phyloP scores from a whole-genome alignment of 1,140 invertebrate genomes.

The Ctenoplectra terminalis region DNA sequence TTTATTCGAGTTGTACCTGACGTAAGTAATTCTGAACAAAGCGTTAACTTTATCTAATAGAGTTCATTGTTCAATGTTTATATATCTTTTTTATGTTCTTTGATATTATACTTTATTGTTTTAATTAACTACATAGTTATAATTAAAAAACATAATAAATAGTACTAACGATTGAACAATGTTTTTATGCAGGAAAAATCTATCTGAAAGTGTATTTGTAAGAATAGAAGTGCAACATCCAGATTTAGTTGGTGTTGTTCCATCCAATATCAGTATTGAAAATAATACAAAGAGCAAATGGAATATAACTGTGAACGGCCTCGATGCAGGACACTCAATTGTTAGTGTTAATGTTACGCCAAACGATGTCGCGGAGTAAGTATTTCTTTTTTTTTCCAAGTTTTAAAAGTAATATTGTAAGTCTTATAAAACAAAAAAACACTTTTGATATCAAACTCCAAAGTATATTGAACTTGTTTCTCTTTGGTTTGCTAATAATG shows the following conservation, averaged over 20 bases:
- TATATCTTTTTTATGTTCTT: background rate
- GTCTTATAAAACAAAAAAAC: background rate
- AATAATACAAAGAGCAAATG: constrained; percentile 68
- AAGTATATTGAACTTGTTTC: background rate
- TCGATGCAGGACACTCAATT: constrained; percentile 84
- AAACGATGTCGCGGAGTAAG: constrained; percentile 81
- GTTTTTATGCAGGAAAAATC: constrained; percentile 56
- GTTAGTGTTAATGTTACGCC: constrained; percentile 84
- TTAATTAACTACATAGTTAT: constrained; percentile 68
- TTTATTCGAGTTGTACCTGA: constrained; percentile 74
- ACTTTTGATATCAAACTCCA: background rate
- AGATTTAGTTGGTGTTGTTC: constrained; percentile 71
- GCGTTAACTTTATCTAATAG: background rate
- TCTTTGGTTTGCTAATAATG: background rate
- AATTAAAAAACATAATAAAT: constrained; percentile 6
- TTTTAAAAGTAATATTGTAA: background rate
- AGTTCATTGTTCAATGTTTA: background rate
- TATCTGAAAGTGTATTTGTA: constrained; percentile 61
- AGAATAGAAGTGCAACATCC: constrained; percentile 73
- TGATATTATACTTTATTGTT: background rate
- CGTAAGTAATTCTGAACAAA: constrained; percentile 69
- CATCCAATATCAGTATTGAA: constrained; percentile 63
- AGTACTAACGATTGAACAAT: background rate
- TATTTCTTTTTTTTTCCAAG: constrained; percentile 46
- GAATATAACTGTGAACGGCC: constrained; percentile 83